Conservation (phyloP, 2,113 vertebrate genomes). For the Barnardius zonarius region DNA sequence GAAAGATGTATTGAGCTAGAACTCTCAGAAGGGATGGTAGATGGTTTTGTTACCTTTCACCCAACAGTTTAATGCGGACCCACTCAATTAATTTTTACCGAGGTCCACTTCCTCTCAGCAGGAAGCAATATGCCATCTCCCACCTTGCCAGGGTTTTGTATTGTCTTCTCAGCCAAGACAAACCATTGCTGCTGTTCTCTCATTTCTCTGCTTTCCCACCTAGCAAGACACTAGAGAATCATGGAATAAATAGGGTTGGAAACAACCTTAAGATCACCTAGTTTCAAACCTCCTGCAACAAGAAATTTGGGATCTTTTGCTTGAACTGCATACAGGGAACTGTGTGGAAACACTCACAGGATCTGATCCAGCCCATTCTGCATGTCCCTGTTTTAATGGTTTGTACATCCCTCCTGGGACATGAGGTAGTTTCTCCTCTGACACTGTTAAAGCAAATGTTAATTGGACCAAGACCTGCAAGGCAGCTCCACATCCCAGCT, state of each 20-base stretch:
- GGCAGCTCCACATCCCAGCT: background rate
- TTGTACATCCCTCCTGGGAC: background rate
- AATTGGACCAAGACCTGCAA: background rate
- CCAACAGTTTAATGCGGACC: background rate
- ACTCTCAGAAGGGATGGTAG: background rate
- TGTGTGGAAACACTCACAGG: accelerated
- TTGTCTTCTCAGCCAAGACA: background rate
- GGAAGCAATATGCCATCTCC: background rate
- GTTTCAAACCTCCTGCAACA: background rate
- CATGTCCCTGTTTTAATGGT: background rate
- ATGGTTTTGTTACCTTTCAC: background rate
- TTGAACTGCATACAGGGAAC: background rate
- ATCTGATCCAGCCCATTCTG: background rate
- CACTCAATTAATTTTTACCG: background rate
- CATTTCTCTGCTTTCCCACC: background rate
- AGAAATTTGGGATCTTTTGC: background rate
- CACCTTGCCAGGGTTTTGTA: background rate
- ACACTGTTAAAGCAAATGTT: background rate
- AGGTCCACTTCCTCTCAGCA: background rate
- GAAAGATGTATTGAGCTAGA: background rate
- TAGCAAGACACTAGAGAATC: background rate
- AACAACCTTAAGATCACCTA: background rate
- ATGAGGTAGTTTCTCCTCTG: background rate
- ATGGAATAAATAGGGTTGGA: background rate
- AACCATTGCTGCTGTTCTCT: background rate